Base-by-base conservation (phyloP, 2,888 invertebrate species). In the Erebia ligea region DNA sequence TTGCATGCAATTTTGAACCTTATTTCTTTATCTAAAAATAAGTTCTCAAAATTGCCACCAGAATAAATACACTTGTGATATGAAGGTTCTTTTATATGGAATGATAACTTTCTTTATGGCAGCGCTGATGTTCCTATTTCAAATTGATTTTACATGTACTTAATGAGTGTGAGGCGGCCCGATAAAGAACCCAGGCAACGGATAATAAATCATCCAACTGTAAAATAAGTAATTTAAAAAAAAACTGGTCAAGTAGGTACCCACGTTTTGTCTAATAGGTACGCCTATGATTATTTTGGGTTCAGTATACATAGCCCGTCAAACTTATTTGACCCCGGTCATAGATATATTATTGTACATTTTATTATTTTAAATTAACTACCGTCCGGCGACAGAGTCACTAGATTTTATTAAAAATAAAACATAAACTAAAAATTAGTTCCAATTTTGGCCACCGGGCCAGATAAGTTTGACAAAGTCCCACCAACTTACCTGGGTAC, bases 131-230 rank as follows among this genome's bases (percentile, higher is more conserved):
- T 74, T 74, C 71, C 48, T 73, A 75, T 70, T 76, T 71, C 67
- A 72, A 76, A 76, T 78, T 74, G 76, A 75, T 76, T 75, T 74
- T 70, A 69, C 64, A 59, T 71, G 76, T 75, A n/a, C n/a, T n/a
- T n/a, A 78, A 76, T 72, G 73, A 74, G 74, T 58, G 67, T 67
- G 45, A 67, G 68, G 56, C 77, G 74, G 74, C 72, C 64, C 68
- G 75, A 75, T 76, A 78, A 73, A 73, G 74, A 68, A 62, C 63
- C 72, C 70, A 71, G 67, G 61, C 58, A 71, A 73, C 68, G 74
- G 66, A 73, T 70, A 70, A 78, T 78, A 77, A 77, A 78, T 78
- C 78, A 78, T 73, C 65, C 25, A 10, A 69, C 70, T 57, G 66
- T 72, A 70, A 74, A 76, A 65, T 69, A 67, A 64, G 34, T 74